Evolutionary conservation across 2,113 vertebrate genomes (phyloP).

Genomic region (Saguinus imperator): DNA sequence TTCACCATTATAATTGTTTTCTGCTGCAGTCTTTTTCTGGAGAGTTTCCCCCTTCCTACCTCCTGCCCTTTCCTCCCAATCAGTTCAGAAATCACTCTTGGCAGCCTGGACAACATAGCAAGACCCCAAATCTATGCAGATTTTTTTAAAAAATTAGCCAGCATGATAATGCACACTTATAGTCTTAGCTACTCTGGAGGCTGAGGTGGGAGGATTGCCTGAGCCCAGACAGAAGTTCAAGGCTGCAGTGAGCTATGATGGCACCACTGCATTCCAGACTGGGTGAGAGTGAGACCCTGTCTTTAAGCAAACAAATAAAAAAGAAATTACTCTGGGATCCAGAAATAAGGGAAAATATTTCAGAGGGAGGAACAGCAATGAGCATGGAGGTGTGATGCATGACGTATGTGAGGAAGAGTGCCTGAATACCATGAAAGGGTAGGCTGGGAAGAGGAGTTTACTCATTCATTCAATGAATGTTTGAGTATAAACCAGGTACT

Average conservation of each 20-base stretch:
- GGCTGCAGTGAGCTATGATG: too few relatives aligned
- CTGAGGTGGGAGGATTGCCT: too few relatives aligned
- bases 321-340: background rate
- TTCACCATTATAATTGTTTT: background rate
- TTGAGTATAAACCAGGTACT: too few relatives aligned
- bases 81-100: background rate
- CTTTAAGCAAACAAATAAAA: too few relatives aligned
- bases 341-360: background rate
- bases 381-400: fast-evolving
- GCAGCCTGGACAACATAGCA: too few relatives aligned
- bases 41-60: background rate
- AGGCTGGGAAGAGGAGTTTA: background rate
- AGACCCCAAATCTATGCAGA: too few relatives aligned
- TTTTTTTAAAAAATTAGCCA: too few relatives aligned
- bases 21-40: background rate
- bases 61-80: background rate
- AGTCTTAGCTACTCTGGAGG: too few relatives aligned
- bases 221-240: too few relatives aligned
- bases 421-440: background rate
- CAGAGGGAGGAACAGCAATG: background rate
- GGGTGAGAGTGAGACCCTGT: too few relatives aligned
- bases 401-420: background rate
- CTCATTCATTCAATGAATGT: background rate
- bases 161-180: too few relatives aligned
- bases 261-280: too few relatives aligned